Conservation (phyloP, 2,797 vertebrate species). For the Euphonia xanthogaster region DNA sequence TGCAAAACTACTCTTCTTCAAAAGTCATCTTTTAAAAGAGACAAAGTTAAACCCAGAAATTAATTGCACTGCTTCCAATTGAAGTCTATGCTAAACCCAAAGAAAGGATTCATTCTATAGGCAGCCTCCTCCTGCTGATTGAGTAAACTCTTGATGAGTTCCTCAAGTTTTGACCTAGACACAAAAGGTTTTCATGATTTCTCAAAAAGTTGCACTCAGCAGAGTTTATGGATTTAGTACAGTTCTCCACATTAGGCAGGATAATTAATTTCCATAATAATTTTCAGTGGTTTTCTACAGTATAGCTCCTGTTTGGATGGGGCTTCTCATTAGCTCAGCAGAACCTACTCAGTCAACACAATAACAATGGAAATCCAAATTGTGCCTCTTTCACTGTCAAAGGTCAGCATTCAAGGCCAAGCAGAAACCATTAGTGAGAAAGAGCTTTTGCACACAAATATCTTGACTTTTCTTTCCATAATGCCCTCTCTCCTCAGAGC, state of each 20-base stretch:
- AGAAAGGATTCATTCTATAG: not conserved
- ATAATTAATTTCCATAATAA: not conserved
- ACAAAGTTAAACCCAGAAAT: not conserved
- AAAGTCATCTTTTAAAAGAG: not conserved
- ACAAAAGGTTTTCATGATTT: not conserved
- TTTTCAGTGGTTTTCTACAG: not conserved
- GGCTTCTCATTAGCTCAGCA: not conserved
- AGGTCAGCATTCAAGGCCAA: not conserved
- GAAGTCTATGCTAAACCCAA: not conserved
- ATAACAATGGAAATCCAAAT: not conserved
- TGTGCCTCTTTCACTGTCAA: not conserved
- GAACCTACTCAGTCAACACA: rapidly evolving
- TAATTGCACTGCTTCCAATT: not conserved
- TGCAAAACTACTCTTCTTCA: not conserved
- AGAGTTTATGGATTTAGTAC: not conserved
- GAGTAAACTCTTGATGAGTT: not conserved
- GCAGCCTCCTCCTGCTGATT: not conserved
- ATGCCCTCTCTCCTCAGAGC: not conserved
- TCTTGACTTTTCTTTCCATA: not conserved
- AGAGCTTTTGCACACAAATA: not conserved
- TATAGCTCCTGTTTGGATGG: not conserved
- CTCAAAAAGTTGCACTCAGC: not conserved
- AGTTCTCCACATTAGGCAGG: not conserved
- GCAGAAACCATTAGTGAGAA: not conserved
- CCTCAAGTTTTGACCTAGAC: not conserved